Evolutionary conservation across 1,140 invertebrate genomes (phyloP).

Genomic region (Zaprionus inermis): DNA sequence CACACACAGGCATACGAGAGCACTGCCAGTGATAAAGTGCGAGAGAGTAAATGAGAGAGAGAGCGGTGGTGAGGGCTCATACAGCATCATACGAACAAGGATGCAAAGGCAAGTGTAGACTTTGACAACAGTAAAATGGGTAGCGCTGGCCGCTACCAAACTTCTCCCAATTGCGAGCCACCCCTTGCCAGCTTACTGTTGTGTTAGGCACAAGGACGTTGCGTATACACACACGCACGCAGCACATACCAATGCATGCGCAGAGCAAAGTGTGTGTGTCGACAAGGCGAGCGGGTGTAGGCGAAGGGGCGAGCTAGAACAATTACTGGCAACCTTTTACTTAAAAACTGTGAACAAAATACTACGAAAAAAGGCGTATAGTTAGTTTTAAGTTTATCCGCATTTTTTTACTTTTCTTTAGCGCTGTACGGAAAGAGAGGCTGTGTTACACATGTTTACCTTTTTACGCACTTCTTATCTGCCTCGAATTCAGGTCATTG

Average conservation of each 20-base stretch:
- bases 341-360: constrained; percentile 67
- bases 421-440: background rate
- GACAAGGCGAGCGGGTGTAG: background rate
- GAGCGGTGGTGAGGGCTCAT: background rate
- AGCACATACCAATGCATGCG: constrained; percentile 35
- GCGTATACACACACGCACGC: constrained; percentile 53
- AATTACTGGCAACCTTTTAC: constrained; percentile 49
- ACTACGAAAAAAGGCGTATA: constrained; percentile 34
- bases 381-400: constrained; percentile 28
- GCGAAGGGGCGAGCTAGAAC: constrained; percentile 20
- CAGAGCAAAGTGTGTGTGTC: constrained; percentile 13
- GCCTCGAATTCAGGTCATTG: constrained; percentile 76
- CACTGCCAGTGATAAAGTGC: constrained; percentile 29
- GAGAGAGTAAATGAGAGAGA: constrained; percentile 15
- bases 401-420: constrained; percentile 13
- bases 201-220: constrained; percentile 75
- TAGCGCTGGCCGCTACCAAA: constrained; percentile 36
- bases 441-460: constrained; percentile 29
- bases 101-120: constrained; percentile 67
- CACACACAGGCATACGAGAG: constrained; percentile 39
- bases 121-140: constrained; percentile 72
- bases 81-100: constrained; percentile 31
- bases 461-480: constrained; percentile 45
- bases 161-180: constrained; percentile 4
- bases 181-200: constrained; percentile 42